These are phyloP conservation scores for Philotrypesis tridentata DNA, from an alignment of 1,140 invertebrate species.

Conservation along the genomic window DNA sequence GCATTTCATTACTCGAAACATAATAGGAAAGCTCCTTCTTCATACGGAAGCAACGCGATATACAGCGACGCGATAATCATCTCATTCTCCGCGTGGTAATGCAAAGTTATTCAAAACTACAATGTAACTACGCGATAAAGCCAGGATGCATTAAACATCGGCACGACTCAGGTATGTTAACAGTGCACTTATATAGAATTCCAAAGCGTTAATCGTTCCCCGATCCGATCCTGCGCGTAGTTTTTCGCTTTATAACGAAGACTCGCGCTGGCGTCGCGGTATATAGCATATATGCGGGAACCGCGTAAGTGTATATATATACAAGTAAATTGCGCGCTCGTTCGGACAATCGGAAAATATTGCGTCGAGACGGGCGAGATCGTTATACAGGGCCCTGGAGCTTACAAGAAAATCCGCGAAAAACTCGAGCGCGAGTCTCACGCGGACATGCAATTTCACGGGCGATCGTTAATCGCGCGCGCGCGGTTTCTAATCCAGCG, in stretches of 20 bases:
- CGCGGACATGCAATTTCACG: background rate
- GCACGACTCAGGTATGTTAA: background rate
- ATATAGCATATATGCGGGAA: too few relatives aligned
- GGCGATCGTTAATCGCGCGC: conserved; percentile 7
- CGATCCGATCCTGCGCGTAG: background rate
- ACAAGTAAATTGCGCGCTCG: too few relatives aligned
- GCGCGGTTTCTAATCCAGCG: background rate
- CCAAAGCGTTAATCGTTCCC: background rate
- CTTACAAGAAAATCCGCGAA: too few relatives aligned
- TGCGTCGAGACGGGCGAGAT: too few relatives aligned
- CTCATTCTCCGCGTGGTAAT: background rate
- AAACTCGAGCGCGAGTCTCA: too few relatives aligned
- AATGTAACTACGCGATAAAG: background rate
- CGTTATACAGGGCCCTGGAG: too few relatives aligned
- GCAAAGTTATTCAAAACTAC: background rate
- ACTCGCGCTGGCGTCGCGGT: too few relatives aligned
- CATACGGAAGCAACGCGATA: background rate
- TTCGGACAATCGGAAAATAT: too few relatives aligned
- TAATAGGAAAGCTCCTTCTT: background rate
- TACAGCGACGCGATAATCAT: background rate
- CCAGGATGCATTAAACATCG: background rate
- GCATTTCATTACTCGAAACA: background rate
- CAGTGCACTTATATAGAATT: background rate
- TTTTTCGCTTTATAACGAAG: too few relatives aligned
- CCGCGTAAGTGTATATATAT: background rate